phyloP scores from a whole-genome alignment of 2,797 vertebrate genomes.

The Oryzias dopingdopingensis region DNA sequence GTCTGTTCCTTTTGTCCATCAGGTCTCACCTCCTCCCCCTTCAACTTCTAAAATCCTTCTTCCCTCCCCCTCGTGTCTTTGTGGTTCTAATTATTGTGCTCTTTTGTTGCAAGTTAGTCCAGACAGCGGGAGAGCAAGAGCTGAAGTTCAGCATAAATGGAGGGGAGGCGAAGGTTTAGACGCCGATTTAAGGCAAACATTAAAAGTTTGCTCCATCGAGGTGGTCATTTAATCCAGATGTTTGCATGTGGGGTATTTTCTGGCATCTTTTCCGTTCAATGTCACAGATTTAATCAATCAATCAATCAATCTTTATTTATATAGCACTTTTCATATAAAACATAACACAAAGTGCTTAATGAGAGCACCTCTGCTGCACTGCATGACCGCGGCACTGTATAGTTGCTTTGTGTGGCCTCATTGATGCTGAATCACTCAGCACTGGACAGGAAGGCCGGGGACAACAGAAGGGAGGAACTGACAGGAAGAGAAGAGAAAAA shows the following conservation, averaged over 20 bases:
- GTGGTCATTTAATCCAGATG: not conserved
- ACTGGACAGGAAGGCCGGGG: slow-evolving; percentile 15
- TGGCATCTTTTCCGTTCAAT: slow-evolving; percentile 6
- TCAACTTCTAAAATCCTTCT: slow-evolving; percentile 11
- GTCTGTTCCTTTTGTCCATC: slow-evolving; percentile 55
- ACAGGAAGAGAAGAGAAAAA: slow-evolving; percentile 1
- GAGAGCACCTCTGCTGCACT: slow-evolving; percentile 18
- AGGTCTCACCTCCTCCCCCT: not conserved
- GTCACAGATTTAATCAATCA: slow-evolving; percentile 15
- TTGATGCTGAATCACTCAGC: slow-evolving; percentile 28
- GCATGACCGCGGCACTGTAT: slow-evolving; percentile 39
- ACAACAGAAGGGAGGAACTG: slow-evolving; percentile 13
- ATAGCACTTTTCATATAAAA: too few species aligned
- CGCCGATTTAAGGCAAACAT: not conserved
- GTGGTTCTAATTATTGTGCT: slow-evolving; percentile 65
- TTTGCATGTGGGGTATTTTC: too few species aligned
- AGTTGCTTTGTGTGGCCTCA: slow-evolving; percentile 18
- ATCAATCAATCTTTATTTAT: too few species aligned
- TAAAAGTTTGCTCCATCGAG: not conserved
- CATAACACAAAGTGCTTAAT: slow-evolving; percentile 1
- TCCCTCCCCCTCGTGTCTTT: slow-evolving; percentile 43
- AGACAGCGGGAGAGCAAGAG: slow-evolving; percentile 31
- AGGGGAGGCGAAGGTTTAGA: not conserved
- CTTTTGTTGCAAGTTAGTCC: slow-evolving; percentile 59
- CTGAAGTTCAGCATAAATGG: slow-evolving; percentile 14